Conservation (phyloP, 2,797 vertebrate species). For the Oreochromis grahami region DNA sequence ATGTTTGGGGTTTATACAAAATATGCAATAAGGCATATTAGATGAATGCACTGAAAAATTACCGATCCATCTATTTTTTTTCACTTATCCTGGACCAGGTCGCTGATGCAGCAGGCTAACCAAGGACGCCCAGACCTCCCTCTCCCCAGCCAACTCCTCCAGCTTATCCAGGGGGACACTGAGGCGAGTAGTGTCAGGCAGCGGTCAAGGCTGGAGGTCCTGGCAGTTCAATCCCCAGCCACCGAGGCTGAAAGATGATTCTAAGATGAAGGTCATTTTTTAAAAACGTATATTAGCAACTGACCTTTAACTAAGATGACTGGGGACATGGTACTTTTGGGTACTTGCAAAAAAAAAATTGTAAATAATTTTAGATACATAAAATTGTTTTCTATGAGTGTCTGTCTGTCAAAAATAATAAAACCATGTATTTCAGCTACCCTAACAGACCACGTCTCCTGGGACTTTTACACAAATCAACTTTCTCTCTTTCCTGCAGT, state of each 20-base stretch:
- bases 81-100: background rate
- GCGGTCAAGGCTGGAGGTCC: background rate
- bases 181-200: background rate
- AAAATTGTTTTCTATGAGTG: background rate
- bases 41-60: background rate
- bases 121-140: background rate
- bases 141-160: background rate
- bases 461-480: background rate
- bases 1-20: background rate
- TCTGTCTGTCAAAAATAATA: background rate
- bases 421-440: background rate
- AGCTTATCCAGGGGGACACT: background rate
- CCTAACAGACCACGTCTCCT: rapidly evolving
- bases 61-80: background rate
- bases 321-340: background rate
- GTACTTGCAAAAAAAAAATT: background rate
- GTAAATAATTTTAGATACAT: background rate
- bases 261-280: background rate
- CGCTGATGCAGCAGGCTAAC: background rate
- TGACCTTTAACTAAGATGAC: background rate
- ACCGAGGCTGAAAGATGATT: background rate
- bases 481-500: background rate
- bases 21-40: background rate
- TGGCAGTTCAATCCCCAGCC: background rate
- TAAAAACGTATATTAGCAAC: background rate